Conservation (phyloP, 2,888 invertebrate genomes). For the Nycteola revayana region DNA sequence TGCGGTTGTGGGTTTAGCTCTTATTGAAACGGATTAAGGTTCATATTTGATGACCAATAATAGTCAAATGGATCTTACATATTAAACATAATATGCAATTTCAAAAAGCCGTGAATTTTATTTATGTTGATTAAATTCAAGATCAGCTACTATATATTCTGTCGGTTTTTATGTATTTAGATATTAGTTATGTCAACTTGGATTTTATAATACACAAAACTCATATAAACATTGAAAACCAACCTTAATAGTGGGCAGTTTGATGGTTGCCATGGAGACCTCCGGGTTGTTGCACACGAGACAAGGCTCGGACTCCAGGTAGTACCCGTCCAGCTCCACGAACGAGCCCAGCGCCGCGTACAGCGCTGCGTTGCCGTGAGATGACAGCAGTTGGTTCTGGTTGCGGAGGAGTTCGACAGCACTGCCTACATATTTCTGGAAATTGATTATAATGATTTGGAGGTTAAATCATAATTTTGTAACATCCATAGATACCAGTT, state of each 20-base stretch:
- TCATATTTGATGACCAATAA: conserved; percentile 1
- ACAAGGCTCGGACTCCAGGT: conserved; percentile 98
- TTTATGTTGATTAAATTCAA: too few species aligned
- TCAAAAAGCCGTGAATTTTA: too few species aligned
- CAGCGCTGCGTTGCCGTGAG: conserved; percentile 96
- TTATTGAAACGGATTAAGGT: conserved; percentile 34
- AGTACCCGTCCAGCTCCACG: conserved; percentile 97
- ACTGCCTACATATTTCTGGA: conserved; percentile 90
- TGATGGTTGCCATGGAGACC: conserved; percentile 94
- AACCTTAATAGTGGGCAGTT: conserved; percentile 95
- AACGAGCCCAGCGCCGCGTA: conserved; percentile 96
- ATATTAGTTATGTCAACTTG: too few species aligned
- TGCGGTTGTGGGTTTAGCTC: conserved; percentile 50
- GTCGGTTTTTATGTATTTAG: too few species aligned
- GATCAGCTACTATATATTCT: too few species aligned
- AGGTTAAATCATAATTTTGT: too few species aligned
- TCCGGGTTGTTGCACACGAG: conserved; percentile 99
- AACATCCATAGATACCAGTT: too few species aligned
- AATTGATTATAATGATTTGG: too few species aligned
- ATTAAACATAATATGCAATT: too few species aligned
- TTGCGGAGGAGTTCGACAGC: conserved; percentile 92
- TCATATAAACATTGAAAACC: conserved; percentile 13
- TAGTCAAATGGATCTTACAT: too few species aligned
- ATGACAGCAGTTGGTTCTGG: conserved; percentile 94
- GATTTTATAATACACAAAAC: too few species aligned